Base-by-base conservation (phyloP, 1,140 invertebrate species). In the Melipona quadrifasciata region DNA sequence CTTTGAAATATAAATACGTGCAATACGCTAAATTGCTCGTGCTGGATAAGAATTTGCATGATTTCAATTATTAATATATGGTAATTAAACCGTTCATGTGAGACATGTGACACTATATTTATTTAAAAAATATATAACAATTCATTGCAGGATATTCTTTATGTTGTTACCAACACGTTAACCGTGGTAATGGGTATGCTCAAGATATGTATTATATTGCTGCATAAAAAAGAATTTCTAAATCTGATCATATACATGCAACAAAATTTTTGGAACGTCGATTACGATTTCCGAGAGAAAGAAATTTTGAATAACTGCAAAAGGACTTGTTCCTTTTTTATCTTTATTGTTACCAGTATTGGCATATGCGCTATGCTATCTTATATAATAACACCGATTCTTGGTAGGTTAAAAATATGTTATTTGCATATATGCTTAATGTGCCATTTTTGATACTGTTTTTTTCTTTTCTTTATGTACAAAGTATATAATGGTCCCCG, bases 231-330 rank as follows among this genome's bases (percentile, higher is more conserved):
- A 31, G 57, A 83, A 39, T 47, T 91, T 1, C 16, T 85, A 19
- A 31, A 61, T 1, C 53, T 91, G 47, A 64, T 91, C 4, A 8
- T n/a, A 12, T 87, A 84, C 21, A 58, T 87, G 1, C 51, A 86
- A 12, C 61, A 90, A 2, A 81, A 89, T 27, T 91, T 91, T 34
- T 91, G 90, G 90, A 70, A 84, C 12, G 47, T 0, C 0, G 31
- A 87, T 0, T 85, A 91, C 47, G 86, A 91, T 55, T 57, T 67
- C 1, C 77, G 47, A 14, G 86, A 74, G 53, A 57, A 16, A 57
- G 11, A 16, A 73, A 31, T 70, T 34, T 19, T 91, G 12, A 16
- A 70, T 14, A 16, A 72, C 2, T 87, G 80, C 47, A 58, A 82
- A 8, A 70, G n/a, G 21, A 86, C 71, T 1, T 85, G 85, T 14